Base-by-base conservation (phyloP, 2,113 vertebrate genomes). In the Lophura nycthemera region DNA sequence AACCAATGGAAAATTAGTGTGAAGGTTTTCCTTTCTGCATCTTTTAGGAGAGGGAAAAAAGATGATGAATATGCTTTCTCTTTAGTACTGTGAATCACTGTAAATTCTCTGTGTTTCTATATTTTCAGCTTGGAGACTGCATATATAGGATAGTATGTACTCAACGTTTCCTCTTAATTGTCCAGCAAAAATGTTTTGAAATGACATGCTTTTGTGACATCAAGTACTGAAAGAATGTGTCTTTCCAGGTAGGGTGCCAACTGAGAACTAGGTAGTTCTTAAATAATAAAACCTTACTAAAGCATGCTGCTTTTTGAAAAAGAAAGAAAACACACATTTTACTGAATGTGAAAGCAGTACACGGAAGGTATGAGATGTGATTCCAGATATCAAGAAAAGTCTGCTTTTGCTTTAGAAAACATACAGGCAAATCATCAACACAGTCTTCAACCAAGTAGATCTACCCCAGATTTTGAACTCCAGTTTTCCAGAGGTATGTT, bases 271-370 rank as follows among this genome's bases (percentile, higher is more conserved):
- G 86, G 59, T 76, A 95, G 19, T 80, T 22, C 11, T 72, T 71
- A 82, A 83, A 83, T 89, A 94, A 97, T 91, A 91, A 34, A 92
- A 64, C 83, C 85, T 91, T 96, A 89, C 96, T 90, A 88, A 77
- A 95, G 48, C 50, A 74, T 86, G 45, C 91, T 67, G 6, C 4
- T 64, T 74, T 92, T 54, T 56, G 8, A 6, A 13, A 25, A 34
- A 36, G 11, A 78, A 64, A 25, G 21, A 21, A 48, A 48, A 10
- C 19, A 30, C 22, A 71, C 59, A 43, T 43, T 43, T 43, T 13
- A 43, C 27, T 38, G 30, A 43, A n/a, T 56, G 8, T 69, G 42
- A 56, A 19, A 38, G 47, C 38, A 54, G 20, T 27, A 47, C 17
- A 19, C n/a, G 18, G 40, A 56, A 67, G 40, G 56, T 38, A 52